Conservation (phyloP, 2,797 vertebrate species). For the Pipistrellus kuhlii region DNA sequence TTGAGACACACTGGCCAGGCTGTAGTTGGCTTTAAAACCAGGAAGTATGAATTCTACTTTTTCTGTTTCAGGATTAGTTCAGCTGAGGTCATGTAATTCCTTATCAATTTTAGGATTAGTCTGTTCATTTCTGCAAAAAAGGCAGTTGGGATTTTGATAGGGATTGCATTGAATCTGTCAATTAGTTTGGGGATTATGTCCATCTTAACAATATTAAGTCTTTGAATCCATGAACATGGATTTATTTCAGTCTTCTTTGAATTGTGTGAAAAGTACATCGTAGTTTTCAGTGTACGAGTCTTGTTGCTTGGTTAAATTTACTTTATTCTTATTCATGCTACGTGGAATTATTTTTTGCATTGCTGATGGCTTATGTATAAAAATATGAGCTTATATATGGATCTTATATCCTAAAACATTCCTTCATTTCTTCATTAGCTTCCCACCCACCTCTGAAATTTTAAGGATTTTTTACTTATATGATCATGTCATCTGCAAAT, state of each 20-base stretch:
- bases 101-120: neutral
- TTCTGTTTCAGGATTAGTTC: constrained; percentile 43
- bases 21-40: neutral
- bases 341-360: neutral
- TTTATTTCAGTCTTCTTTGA: neutral
- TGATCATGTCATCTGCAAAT: neutral
- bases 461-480: neutral
- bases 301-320: constrained; percentile 24
- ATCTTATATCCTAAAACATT: neutral
- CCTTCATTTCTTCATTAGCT: neutral
- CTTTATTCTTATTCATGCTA: constrained; percentile 31
- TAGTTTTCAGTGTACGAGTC: neutral
- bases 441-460: neutral
- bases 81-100: neutral
- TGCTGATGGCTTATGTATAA: neutral
- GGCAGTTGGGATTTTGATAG: neutral
- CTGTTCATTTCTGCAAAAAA: neutral
- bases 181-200: neutral
- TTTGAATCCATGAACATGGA: neutral
- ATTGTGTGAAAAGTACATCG: neutral
- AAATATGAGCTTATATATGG: constrained; percentile 19
- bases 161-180: neutral
- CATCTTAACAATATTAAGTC: neutral
- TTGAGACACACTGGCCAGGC: too few relatives aligned
- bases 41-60: neutral